Evolutionary conservation across 1,140 invertebrate genomes (phyloP).

Genomic region (Acromyrmex charruanus): DNA sequence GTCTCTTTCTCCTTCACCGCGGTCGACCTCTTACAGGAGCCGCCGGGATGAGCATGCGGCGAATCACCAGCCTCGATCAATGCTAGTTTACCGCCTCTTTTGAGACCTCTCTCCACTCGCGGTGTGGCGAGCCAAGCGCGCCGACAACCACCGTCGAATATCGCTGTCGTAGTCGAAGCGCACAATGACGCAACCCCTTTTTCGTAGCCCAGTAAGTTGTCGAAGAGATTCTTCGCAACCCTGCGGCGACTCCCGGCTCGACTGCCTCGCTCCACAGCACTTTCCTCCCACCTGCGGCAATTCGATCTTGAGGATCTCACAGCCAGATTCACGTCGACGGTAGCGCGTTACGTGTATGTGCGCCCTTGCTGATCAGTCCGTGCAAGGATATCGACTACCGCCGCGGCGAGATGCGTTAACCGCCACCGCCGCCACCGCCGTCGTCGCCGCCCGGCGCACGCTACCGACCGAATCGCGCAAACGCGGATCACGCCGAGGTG

Average conservation of each 20-base stretch:
- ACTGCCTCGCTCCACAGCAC: background rate
- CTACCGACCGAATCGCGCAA: constrained; percentile 79
- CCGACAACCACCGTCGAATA: constrained; percentile 42
- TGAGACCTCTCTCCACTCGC: constrained; percentile 64
- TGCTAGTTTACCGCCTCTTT: constrained; percentile 77
- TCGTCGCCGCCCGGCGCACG: constrained; percentile 80
- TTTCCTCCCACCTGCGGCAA: background rate
- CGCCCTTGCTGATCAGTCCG: constrained; percentile 69
- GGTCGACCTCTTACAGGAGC: constrained; percentile 71
- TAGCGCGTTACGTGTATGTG: constrained; percentile 25
- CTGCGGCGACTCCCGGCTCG: background rate
- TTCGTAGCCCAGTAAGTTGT: background rate
- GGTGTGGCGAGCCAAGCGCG: constrained; percentile 16
- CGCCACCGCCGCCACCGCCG: constrained; percentile 37
- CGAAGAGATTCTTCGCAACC: background rate
- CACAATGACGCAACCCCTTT: constrained; percentile 55
- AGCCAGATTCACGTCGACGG: constrained; percentile 1
- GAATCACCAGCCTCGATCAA: constrained; percentile 74
- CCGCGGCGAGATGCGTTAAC: constrained; percentile 75
- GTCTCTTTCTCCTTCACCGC: constrained; percentile 53
- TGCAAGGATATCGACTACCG: constrained; percentile 83
- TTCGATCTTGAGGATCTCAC: background rate
- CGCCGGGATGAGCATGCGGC: constrained; percentile 75
- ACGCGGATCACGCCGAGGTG: constrained; percentile 66
- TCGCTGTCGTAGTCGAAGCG: constrained; percentile 41